phyloP scores from a whole-genome alignment of 2,113 vertebrate genomes.

The Ophthalmolycus amberensis region DNA sequence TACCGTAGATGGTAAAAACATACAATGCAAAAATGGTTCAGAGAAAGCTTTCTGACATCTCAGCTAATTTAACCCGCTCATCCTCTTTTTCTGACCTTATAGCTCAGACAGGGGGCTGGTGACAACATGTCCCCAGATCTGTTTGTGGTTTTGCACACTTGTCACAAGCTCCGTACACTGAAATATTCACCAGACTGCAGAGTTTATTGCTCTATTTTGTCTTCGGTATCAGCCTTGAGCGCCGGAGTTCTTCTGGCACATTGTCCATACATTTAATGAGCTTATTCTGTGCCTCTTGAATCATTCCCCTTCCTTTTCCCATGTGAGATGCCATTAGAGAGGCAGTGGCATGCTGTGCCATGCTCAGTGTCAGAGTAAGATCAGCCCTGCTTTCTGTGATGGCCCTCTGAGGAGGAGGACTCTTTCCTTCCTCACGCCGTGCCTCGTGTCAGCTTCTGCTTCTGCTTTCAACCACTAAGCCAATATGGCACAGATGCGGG shows the following conservation, averaged over 20 bases:
- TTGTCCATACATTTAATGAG: constrained; percentile 13
- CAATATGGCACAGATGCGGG: constrained; percentile 21
- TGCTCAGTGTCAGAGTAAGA: constrained; percentile 55
- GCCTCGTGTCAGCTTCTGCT: constrained; percentile 60
- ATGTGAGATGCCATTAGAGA: constrained; percentile 49
- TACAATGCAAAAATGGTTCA: not conserved
- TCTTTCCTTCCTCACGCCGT: constrained; percentile 68
- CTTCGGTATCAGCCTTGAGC: not conserved
- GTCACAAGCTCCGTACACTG: not conserved
- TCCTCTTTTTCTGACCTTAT: constrained; percentile 5
- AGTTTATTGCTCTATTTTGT: constrained; percentile 23
- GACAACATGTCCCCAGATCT: constrained; percentile 14
- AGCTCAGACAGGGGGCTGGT: constrained; percentile 1
- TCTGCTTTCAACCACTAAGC: constrained; percentile 43
- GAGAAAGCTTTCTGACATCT: not conserved
- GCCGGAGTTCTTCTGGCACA: constrained; percentile 16
- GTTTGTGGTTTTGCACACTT: not conserved
- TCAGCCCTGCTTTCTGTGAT: constrained; percentile 63
- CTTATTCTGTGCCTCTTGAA: constrained; percentile 35
- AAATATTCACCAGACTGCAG: not conserved
- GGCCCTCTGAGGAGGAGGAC: constrained; percentile 45
- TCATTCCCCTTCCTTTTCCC: constrained; percentile 47
- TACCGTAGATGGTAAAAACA: not conserved
- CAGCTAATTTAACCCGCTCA: not conserved
- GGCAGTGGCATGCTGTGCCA: constrained; percentile 43